Percentiles rank a stretch among this genome's conserved stretches.
phyloP scores from a whole-genome alignment of 2,797 vertebrate species.

The Enteromius thamalakanensis region DNA sequence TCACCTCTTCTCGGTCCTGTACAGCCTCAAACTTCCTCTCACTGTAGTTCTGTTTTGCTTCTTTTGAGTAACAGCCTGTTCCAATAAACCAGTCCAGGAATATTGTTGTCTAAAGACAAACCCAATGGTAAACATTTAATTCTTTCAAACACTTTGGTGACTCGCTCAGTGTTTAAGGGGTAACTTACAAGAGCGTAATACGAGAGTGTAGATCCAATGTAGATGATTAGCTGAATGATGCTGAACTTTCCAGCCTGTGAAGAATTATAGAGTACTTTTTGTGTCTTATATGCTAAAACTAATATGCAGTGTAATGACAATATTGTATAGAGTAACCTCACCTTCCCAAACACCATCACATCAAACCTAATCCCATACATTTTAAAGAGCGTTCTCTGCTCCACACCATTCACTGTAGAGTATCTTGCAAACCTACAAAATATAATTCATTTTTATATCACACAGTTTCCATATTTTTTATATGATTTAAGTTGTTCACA shows the following conservation, averaged over 20 bases:
- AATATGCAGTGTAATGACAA: background rate
- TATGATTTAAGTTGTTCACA: constrained; percentile 49
- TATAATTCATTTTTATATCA: background rate
- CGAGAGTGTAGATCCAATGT: constrained; percentile 85
- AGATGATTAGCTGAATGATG: constrained; percentile 90
- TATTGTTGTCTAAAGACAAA: constrained; percentile 72
- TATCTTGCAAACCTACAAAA: constrained; percentile 86
- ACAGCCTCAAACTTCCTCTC: constrained; percentile 79
- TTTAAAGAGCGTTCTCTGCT: constrained; percentile 85
- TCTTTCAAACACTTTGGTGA: background rate
- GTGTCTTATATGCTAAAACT: background rate
- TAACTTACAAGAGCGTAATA: constrained; percentile 86
- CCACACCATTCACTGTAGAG: constrained; percentile 74
- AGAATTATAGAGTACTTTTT: background rate
- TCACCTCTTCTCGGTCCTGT: constrained; percentile 74
- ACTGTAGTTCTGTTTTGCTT: constrained; percentile 76
- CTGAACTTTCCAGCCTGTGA: constrained; percentile 89
- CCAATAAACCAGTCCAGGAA: constrained; percentile 79
- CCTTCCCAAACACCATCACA: constrained; percentile 89
- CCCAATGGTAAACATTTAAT: background rate
- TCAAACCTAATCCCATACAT: constrained; percentile 91
- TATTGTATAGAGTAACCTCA: constrained; percentile 62
- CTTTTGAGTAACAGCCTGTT: constrained; percentile 70
- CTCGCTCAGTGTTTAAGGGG: too few species aligned
- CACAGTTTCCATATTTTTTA: background rate